phyloP scores from a whole-genome alignment of 2,113 vertebrate genomes.

The Ammodytes marinus region DNA sequence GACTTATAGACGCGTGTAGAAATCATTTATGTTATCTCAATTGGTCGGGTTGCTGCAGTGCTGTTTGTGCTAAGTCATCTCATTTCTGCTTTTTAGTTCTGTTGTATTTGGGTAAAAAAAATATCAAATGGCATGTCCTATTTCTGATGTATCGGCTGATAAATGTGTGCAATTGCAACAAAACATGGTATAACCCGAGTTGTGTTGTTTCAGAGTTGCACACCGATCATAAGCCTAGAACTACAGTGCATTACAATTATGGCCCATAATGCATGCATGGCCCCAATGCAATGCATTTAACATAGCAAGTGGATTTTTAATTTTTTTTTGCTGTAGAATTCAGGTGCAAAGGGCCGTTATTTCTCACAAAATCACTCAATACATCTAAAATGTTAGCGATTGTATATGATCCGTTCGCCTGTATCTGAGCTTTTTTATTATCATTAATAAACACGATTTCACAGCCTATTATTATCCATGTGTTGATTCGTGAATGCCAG shows the following conservation, averaged over 20 bases:
- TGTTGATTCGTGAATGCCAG: slow-evolving; percentile 49
- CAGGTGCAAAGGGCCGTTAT: background rate
- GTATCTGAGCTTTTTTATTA: slow-evolving; percentile 50
- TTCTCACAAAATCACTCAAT: background rate
- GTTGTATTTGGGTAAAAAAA: background rate
- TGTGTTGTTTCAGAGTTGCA: background rate
- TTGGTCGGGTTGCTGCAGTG: background rate
- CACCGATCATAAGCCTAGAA: background rate
- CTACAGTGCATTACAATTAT: background rate
- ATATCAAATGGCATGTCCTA: slow-evolving; percentile 9
- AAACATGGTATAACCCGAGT: background rate
- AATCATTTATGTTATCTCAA: background rate
- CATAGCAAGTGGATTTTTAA: slow-evolving; percentile 15
- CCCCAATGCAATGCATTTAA: background rate
- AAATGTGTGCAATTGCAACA: background rate
- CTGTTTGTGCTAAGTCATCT: slow-evolving; percentile 10
- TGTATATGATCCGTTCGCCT: slow-evolving; percentile 29
- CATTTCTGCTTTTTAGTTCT: background rate
- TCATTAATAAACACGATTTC: slow-evolving; percentile 71
- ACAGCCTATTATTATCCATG: slow-evolving; percentile 71
- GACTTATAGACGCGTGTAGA: background rate
- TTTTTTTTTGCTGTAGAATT: background rate
- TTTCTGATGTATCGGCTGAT: background rate
- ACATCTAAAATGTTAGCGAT: background rate
- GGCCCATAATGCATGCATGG: background rate